Base-by-base conservation (phyloP, 1,140 invertebrate genomes). In the Lepidotrigona ventralis region DNA sequence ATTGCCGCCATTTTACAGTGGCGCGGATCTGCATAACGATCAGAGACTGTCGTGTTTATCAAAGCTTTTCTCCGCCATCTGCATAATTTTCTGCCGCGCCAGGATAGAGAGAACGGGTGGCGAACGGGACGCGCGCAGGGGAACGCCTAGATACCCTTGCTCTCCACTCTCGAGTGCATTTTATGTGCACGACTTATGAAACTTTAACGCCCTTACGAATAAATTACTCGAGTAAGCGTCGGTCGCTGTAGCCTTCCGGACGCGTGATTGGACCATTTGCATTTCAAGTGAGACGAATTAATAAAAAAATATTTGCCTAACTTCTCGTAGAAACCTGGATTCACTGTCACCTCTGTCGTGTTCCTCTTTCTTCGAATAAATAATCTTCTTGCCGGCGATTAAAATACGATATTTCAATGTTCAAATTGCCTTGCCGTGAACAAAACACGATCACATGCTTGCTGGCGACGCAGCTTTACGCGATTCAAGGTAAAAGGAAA, bases 21-120 rank as follows among this genome's bases (percentile, higher is more conserved):
- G 88, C 91, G 85, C 91, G 91, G 90, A 94, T 94, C 93, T 94
- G 93, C 93, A 94, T 94, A 94, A 94, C 93, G 93, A 94, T 94
- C 93, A 94, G 93, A 93, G 93, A 94, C 93, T 92, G 91, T 92
- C 92, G 93, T 94, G 93, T 94, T 94, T 94, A 94, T 94, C 93
- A 94, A 94, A 94, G 93, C 93, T 94, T 94, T 94, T 94, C 93
- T 94, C 92, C 93, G 91, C 89, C 92, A 94, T 94, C 92, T 94
- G 92, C 93, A 94, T 94, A 94, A 94, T 94, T 94, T 94, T 93
- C 92, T 91, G 89, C 88, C 91, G 88, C 92, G 87, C 86, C 82
- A 73, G 73, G 75, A 85, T 74, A 82, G 79, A 56, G 79, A 53
- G 63, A 29, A 64, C 17, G 56, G 39, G 39, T n/a, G 29, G 19